Base-by-base conservation (phyloP, 2,888 invertebrate species). In the Lithophane semibrunnea region DNA sequence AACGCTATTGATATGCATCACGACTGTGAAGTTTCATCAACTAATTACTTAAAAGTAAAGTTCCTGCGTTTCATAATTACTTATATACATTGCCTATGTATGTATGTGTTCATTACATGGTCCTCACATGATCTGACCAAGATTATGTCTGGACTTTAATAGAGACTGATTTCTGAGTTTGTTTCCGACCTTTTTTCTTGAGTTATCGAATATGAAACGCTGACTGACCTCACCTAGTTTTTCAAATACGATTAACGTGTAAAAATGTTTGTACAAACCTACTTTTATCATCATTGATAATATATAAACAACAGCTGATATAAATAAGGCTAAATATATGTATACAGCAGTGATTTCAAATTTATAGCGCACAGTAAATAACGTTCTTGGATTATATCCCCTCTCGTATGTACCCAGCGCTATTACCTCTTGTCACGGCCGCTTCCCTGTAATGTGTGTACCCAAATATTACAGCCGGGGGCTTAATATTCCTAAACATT, bases 401-500 rank as follows among this genome's bases (percentile, higher is more conserved):
- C 73, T 74, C 78, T 67, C 37, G 68, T 85, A 70, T 77, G 75
- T 80, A 77, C 71, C 73, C 44, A 56, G 73, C 73, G 54, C 65
- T 71, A 81, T 72, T 76, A 75, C 74, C 80, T 82, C 86, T 82
- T 85, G 89, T 86, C 88, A 86, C 75, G 83, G 86, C 75, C 85
- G 76, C 77, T 82, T 75, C 80, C 77, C 76, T 75, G 80, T 84
- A 88, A 88, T 88, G 79, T 90, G 85, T 90, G 86, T 85, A 80
- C 88, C 85, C 86, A 83, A 89, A 90, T 90, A 87, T 88, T 85
- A 87, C 86, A 83, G 71, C 73, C 71, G 42, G 75, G 72, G 84
- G 86, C 88, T 89, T 90, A 90, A 91, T 92, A 91, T 90, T 90
- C 89, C 82, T 82, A 86, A 91, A 91, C 90, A 91, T 90, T 90